Evolutionary conservation across 1,140 invertebrate species (phyloP), one percentile per base, ranked within the genome.

Genomic region (Pachyrhynchus sulphureomaculatus): DNA sequence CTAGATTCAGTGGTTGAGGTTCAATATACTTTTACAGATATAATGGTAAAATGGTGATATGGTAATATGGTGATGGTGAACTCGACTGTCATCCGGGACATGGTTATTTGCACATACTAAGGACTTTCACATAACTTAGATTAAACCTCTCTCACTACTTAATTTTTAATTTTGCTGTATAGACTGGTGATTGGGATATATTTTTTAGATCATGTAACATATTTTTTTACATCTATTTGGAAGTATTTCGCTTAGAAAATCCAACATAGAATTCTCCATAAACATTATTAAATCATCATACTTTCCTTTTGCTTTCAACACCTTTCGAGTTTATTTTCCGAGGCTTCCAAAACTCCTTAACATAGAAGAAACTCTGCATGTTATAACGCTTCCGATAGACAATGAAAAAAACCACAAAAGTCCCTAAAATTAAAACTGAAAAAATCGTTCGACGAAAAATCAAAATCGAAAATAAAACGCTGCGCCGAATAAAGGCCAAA

Each of bases 1-100:
- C 6, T 15, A 15, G 34, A 37, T 37, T 5, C 15, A 42, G 12
- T 29, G 44, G 44, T 47, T 47, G 21, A 47, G 44, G 44, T 10
- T n/a, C n/a, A n/a, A 29, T 29, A 26, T 47, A 29, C 20, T 47
- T 47, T 47, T 47, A 23, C 44, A 47, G 44, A 23, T 47, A 47
- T 13, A 24, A 47, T 47, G 44, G 44, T 42, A 42, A 42, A 21
- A 42, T 47, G 44, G 26, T 47, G 44, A 13, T 26, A 47, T 47
- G 44, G 44, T 42, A 42, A 42, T 4, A 42, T 47, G 44, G 26
- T 47, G 44, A 13, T 26, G 26, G 26, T 32, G n/a, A 15, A 29
- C 8, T 29, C 20, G 13, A 15, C 2, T 26, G 29, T 47, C 44
- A 47, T 47, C 21, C 44, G n/a, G 44, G 44, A 24, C 44, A 47